A percentile compares a stretch with the other conserved stretches of the same genome.
Evolutionary conservation across 2,797 vertebrate genomes (phyloP).

Genomic region (Molossus molossus): DNA sequence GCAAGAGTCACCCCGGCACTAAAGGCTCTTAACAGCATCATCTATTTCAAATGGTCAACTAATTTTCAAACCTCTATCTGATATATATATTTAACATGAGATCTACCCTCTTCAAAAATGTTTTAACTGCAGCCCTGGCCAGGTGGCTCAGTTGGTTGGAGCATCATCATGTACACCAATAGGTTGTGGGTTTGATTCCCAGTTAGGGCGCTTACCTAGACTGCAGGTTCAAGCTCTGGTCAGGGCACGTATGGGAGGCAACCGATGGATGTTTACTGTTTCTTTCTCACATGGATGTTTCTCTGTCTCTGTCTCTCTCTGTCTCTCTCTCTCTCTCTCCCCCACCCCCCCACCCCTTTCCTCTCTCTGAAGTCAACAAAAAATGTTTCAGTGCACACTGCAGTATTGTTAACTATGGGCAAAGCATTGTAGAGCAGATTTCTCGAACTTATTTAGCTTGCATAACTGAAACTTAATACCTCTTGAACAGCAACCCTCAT

Average conservation of each 20-base stretch:
- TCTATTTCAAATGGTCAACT: not conserved
- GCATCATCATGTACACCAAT: not conserved
- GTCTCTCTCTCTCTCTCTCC: too few relatives aligned
- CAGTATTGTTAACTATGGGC: not conserved
- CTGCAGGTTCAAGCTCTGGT: too few relatives aligned
- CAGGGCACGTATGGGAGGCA: not conserved
- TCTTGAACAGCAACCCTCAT: not conserved
- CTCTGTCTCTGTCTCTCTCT: too few relatives aligned
- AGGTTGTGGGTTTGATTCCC: not conserved
- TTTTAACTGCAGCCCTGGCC: conserved; percentile 22
- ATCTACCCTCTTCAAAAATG: not conserved
- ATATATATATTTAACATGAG: conserved; percentile 20
- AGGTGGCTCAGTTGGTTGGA: not conserved
- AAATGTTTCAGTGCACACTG: not conserved
- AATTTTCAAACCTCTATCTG: not conserved
- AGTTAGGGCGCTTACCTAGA: not conserved
- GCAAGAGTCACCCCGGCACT: not conserved
- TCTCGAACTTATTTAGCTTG: not conserved
- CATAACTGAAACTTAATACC: not conserved
- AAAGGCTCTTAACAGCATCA: not conserved
- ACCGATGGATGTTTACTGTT: not conserved
- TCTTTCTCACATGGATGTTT: not conserved
- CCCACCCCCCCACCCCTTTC: too few relatives aligned
- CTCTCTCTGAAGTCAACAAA: not conserved
- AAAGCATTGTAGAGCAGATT: not conserved